Evolutionary conservation across 2,113 vertebrate genomes (phyloP), one percentile per base, ranked within the genome.

Genomic region (Asarcornis scutulata): DNA sequence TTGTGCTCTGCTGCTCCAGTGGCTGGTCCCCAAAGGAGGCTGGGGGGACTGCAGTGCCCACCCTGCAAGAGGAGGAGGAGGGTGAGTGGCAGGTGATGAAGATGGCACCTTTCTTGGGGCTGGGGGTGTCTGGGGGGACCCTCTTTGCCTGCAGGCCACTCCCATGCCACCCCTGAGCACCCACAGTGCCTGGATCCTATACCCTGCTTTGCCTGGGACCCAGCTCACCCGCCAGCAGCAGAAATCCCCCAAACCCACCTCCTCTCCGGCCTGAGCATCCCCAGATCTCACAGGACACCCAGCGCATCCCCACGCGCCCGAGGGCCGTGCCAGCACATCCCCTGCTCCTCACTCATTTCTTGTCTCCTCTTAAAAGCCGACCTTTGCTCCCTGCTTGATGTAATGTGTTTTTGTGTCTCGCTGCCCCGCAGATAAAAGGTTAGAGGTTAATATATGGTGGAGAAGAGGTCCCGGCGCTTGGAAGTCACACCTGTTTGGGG

Each of bases 401-500:
- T 89, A 92, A 89, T 50, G 40, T 91, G 92, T 60, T 95, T 94
- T 95, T 91, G 89, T 87, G 22, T 94, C 69, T 90, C 27, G 1
- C 40, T 83, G 83, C 64, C 79, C 74, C 25, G 27, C 53, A 82
- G 91, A 93, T 97, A 88, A 89, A 95, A 91, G 95, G 95, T 95
- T 88, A 92, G 91, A 95, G 96, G 93, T 96, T 95, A 96, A 97
- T 94, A 88, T 95, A 92, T 68, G 87, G 81, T 85, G 81, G 87
- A 78, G 88, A 92, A 42, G 59, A 90, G 91, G 66, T 93, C 44
- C 66, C 1, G 0, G 27, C 4, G 3, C 91, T 82, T 89, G 80
- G 77, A 95, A 71, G 62, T 97, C 97, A 95, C 97, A 97, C 97
- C 97, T 98, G 94, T 96, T 97, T 97, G 7, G 53, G 91, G 73